Evolutionary conservation across 2,113 vertebrate genomes (phyloP).

Genomic region (Aplodontia rufa): DNA sequence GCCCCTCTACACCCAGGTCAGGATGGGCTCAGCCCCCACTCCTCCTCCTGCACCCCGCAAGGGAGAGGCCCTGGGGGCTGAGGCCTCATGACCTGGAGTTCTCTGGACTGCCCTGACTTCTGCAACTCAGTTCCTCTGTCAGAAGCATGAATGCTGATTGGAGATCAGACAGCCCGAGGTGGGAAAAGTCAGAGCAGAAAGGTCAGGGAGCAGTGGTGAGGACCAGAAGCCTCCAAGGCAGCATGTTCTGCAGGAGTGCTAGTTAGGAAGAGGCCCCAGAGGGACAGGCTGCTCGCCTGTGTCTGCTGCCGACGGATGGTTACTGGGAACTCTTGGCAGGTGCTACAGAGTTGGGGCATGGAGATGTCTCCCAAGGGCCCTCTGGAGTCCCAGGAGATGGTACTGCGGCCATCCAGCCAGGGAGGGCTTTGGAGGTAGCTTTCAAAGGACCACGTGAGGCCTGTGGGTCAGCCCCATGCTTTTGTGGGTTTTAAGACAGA

Average conservation of each 20-base stretch:
- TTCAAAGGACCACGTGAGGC: neutral
- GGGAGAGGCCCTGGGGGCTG: neutral
- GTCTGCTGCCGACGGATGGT: neutral
- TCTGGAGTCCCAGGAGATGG: neutral
- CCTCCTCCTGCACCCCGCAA: neutral
- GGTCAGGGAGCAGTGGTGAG: neutral
- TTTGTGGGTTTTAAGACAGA: neutral
- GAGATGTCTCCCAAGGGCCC: neutral
- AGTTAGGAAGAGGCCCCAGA: neutral
- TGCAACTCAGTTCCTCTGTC: neutral
- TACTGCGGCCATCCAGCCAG: neutral
- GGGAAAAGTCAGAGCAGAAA: neutral
- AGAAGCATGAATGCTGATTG: neutral
- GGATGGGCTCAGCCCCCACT: neutral
- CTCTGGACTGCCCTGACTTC: neutral
- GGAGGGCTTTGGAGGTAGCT: neutral
- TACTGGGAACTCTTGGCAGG: neutral
- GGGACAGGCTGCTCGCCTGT: neutral
- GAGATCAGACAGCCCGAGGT: neutral
- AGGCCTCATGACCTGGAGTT: neutral
- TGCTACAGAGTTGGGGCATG: neutral
- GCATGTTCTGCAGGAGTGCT: neutral
- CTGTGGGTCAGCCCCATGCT: neutral
- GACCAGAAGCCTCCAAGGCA: no score
- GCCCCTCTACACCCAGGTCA: slow-evolving; percentile 97